These are phyloP conservation scores for Alsophila aescularia DNA, from an alignment of 2,888 invertebrate species.

Conservation along the genomic window DNA sequence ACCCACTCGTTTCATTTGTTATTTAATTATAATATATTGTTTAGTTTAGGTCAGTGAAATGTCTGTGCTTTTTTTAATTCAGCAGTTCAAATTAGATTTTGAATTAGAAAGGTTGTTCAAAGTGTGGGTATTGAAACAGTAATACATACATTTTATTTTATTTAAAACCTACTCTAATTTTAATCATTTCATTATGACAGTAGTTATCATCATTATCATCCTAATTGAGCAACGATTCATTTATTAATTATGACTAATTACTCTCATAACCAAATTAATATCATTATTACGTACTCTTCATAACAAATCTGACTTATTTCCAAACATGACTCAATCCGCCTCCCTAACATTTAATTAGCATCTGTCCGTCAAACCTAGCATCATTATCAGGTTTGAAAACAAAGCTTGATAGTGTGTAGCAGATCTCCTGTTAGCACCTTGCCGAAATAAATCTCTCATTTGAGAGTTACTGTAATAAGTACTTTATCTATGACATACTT, in stretches of 20 bases:
- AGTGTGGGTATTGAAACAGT: no score
- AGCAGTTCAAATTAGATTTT: background rate
- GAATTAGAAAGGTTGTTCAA: background rate
- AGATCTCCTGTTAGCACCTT: slow-evolving; percentile 12
- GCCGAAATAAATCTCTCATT: slow-evolving; percentile 12
- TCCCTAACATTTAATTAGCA: slow-evolving; percentile 7
- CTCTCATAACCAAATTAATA: background rate
- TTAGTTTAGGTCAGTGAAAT: slow-evolving; percentile 14
- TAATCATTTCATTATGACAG: background rate
- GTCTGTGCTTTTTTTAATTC: background rate
- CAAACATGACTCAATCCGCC: slow-evolving; percentile 15
- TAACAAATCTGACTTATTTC: slow-evolving; percentile 4
- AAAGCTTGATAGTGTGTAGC: slow-evolving; percentile 20
- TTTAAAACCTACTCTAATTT: background rate
- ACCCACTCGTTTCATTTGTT: slow-evolving; percentile 11
- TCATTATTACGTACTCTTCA: slow-evolving; percentile 11
- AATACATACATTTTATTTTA: background rate
- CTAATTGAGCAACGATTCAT: background rate
- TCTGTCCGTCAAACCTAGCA: slow-evolving; percentile 2
- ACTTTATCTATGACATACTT: slow-evolving; percentile 16
- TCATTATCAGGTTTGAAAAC: slow-evolving; percentile 4
- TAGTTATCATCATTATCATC: background rate
- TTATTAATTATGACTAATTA: background rate
- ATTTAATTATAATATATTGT: slow-evolving; percentile 8
- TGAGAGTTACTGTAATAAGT: background rate